A percentile compares a stretch with the other conserved stretches of the same genome.
phyloP scores from a whole-genome alignment of 2,888 invertebrate species.

The Globia sparganii region DNA sequence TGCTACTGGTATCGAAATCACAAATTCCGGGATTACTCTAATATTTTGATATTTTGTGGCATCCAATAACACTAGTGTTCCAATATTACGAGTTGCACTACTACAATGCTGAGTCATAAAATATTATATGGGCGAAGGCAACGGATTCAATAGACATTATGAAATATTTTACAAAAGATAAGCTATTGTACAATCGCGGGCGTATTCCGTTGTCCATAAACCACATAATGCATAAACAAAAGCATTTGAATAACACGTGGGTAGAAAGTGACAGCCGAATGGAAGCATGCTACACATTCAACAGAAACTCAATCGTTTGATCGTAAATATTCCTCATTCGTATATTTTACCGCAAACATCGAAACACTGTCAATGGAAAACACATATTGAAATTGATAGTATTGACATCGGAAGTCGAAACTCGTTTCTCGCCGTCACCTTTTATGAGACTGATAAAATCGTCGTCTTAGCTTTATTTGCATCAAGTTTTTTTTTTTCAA shows the following conservation, averaged over 20 bases:
- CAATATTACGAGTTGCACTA: slow-evolving; percentile 39
- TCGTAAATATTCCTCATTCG: slow-evolving; percentile 78
- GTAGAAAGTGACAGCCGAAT: slow-evolving; percentile 78
- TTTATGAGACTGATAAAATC: slow-evolving; percentile 45
- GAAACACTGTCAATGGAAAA: slow-evolving; percentile 67
- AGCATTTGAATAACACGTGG: slow-evolving; percentile 86
- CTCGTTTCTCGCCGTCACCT: slow-evolving; percentile 46
- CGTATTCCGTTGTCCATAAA: slow-evolving; percentile 79
- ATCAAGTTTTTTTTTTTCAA: slow-evolving; percentile 17
- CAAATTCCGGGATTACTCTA: slow-evolving; percentile 11
- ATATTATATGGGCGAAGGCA: slow-evolving; percentile 58
- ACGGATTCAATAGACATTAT: slow-evolving; percentile 58
- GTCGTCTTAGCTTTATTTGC: slow-evolving; percentile 37
- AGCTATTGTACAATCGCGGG: slow-evolving; percentile 68
- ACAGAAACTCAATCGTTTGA: slow-evolving; percentile 74
- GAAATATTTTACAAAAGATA: slow-evolving; percentile 64
- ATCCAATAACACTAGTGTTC: slow-evolving; percentile 40
- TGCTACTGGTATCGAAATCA: slow-evolving; percentile 2
- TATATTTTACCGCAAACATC: slow-evolving; percentile 73
- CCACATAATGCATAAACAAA: slow-evolving; percentile 82
- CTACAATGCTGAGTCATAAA: slow-evolving; percentile 59
- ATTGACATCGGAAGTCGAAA: slow-evolving; percentile 67
- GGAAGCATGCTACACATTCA: slow-evolving; percentile 80
- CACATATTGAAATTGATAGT: slow-evolving; percentile 70
- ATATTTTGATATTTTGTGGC: slow-evolving; percentile 32